Conservation (phyloP, 2,888 invertebrate genomes). For the Xylocampa areola region DNA sequence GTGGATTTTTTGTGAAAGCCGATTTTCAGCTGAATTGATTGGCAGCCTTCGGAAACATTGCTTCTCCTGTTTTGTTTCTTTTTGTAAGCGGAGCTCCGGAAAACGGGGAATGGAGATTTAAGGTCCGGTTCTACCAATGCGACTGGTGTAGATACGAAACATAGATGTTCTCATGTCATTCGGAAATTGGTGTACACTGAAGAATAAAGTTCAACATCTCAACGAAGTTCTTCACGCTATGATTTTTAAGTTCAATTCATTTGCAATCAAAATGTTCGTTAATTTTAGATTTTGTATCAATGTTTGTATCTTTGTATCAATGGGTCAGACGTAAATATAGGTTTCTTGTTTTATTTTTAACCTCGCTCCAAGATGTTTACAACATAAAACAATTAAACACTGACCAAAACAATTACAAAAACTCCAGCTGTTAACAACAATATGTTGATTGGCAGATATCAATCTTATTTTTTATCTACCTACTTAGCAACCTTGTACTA, state of each 20-base stretch:
- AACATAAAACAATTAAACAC: too few relatives aligned
- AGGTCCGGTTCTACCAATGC: not conserved
- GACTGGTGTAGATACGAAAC: not conserved
- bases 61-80: slow-evolving; percentile 24
- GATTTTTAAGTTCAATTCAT: too few relatives aligned
- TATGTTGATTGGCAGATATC: slow-evolving; percentile 26
- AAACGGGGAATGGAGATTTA: not conserved
- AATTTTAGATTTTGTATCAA: too few relatives aligned
- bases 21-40: slow-evolving; percentile 54
- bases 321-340: too few relatives aligned
- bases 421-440: too few relatives aligned
- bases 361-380: too few relatives aligned
- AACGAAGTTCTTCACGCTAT: too few relatives aligned
- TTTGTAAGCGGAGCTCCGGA: not conserved
- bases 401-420: too few relatives aligned
- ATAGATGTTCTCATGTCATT: not conserved
- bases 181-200: not conserved
- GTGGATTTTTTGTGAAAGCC: slow-evolving; percentile 46
- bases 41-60: slow-evolving; percentile 44
- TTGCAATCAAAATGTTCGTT: too few relatives aligned
- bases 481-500: not conserved
- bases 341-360: too few relatives aligned
- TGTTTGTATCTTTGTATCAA: too few relatives aligned
- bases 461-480: slow-evolving; percentile 5
- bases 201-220: not conserved